A percentile compares a stretch with the other conserved stretches of the same genome.
phyloP scores from a whole-genome alignment of 1,140 invertebrate genomes.

The Alviniconcha marisindica region DNA sequence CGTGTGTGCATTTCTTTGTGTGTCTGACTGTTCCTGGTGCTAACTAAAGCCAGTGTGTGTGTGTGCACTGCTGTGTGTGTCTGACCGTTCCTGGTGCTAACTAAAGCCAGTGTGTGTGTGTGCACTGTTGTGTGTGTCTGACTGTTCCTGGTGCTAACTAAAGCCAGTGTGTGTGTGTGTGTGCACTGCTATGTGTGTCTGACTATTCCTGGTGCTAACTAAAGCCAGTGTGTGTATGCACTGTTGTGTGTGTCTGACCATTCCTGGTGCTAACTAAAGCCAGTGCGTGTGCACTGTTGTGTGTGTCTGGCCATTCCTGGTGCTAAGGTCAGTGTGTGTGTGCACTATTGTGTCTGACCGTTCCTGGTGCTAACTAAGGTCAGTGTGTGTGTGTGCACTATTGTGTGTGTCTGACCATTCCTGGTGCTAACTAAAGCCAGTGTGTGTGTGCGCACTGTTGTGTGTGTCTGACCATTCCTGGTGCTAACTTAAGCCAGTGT shows the following conservation, averaged over 20 bases:
- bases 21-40: too few relatives aligned
- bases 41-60: too few relatives aligned
- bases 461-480: not conserved
- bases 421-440: not conserved
- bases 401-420: constrained; percentile 8
- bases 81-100: not conserved
- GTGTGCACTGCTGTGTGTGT: not conserved
- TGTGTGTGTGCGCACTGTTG: not conserved
- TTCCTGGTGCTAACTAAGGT: not conserved
- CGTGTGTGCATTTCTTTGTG: too few relatives aligned
- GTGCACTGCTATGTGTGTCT: too few relatives aligned
- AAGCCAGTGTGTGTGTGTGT: not conserved
- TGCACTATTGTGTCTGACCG: not conserved
- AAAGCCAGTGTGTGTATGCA: not conserved
- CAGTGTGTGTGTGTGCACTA: constrained; percentile 33
- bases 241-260: too few relatives aligned
- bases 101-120: not conserved
- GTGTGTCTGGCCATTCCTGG: too few relatives aligned
- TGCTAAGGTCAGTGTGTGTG: not conserved
- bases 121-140: not conserved
- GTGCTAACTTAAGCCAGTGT: not conserved
- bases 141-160: too few relatives aligned
- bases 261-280: too few relatives aligned
- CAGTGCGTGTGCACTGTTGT: not conserved
- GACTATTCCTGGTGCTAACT: not conserved